phyloP scores from a whole-genome alignment of 1,140 invertebrate genomes.

The Steinernema feltiae region DNA sequence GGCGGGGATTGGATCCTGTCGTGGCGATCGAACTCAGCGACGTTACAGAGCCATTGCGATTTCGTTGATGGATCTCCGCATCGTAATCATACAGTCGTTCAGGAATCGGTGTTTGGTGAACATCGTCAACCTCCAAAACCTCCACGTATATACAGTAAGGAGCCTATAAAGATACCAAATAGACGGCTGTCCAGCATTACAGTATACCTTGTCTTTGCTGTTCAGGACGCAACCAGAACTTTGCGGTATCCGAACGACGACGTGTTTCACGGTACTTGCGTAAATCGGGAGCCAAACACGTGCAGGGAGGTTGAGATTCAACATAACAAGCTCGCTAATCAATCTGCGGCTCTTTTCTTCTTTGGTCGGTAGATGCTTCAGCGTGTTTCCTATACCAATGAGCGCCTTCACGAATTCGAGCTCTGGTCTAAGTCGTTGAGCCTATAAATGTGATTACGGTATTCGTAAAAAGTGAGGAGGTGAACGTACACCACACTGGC shows the following conservation, averaged over 20 bases:
- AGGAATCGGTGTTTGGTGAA: conserved; percentile 1
- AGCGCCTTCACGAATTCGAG: neutral
- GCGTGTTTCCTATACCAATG: neutral
- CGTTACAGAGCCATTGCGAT: too few species aligned
- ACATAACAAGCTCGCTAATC: conserved; percentile 79
- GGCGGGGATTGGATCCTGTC: neutral
- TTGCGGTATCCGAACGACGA: conserved; percentile 84
- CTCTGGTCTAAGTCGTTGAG: neutral
- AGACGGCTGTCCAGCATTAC: neutral
- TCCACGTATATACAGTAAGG: conserved; percentile 97
- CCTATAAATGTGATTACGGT: neutral
- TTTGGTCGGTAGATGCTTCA: neutral
- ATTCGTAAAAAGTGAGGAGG: neutral
- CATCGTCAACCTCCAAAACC: conserved; percentile 74
- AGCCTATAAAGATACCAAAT: conserved; percentile 65
- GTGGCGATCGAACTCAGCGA: too few species aligned
- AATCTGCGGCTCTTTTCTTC: conserved; percentile 68
- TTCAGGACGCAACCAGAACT: conserved; percentile 92
- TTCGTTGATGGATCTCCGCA: neutral
- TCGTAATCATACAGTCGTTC: neutral
- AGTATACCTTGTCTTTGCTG: conserved; percentile 86
- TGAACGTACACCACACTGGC: neutral
- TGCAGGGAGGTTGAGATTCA: conserved; percentile 93
- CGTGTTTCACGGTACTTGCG: conserved; percentile 64
- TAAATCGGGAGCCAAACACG: conserved; percentile 90